A percentile compares a stretch with the other conserved stretches of the same genome.
phyloP scores from a whole-genome alignment of 2,888 invertebrate genomes.

The Caenorhabditis sp. region DNA sequence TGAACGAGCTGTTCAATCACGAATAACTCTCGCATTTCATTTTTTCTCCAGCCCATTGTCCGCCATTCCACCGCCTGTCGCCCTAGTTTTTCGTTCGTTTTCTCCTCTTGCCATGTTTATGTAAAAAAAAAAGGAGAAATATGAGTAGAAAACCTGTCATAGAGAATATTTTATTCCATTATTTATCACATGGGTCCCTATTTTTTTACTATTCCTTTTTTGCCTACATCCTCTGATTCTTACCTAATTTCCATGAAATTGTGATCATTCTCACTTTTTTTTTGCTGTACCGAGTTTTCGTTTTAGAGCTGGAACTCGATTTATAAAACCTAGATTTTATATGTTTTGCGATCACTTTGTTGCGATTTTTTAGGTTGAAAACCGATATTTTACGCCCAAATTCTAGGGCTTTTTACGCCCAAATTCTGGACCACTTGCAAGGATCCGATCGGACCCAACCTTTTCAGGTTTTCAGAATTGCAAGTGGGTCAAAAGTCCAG shows the following conservation, averaged over 20 bases:
- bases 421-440: no score
- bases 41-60: no score
- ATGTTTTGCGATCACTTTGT: neutral
- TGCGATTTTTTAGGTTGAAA: neutral
- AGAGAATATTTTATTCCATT: no score
- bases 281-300: neutral
- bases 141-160: no score
- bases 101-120: slow-evolving; percentile 2
- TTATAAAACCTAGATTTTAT: neutral
- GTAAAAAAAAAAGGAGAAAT: no score
- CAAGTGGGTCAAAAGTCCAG: no score
- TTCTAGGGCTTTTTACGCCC: neutral
- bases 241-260: slow-evolving; percentile 31
- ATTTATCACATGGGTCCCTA: no score
- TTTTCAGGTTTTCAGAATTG: no score
- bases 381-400: neutral
- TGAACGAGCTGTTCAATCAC: slow-evolving; percentile 62
- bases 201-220: neutral
- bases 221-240: neutral
- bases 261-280: slow-evolving; percentile 5
- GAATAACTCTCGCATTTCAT: slow-evolving; percentile 11
- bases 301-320: neutral
- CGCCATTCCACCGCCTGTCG: no score
- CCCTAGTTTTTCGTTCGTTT: slow-evolving; percentile 1
- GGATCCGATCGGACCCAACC: no score